phyloP scores from a whole-genome alignment of 2,113 vertebrate species.

The Sitta europaea region DNA sequence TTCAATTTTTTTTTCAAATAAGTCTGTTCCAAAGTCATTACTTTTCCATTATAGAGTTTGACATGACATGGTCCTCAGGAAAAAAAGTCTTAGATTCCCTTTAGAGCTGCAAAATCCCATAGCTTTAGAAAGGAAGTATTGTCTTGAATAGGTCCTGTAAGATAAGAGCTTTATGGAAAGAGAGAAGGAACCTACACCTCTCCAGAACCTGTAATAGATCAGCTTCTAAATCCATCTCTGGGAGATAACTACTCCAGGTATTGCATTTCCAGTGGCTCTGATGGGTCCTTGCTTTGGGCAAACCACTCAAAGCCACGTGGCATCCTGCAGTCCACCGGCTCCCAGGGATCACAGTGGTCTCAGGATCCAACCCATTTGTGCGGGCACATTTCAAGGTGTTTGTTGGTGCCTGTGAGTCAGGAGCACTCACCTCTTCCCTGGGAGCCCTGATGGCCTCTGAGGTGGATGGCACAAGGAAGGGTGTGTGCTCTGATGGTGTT shows the following conservation, averaged over 20 bases:
- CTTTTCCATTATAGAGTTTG: slow-evolving; percentile 17
- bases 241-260: neutral
- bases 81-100: neutral
- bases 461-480: neutral
- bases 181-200: neutral
- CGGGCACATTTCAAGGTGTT: fast-evolving
- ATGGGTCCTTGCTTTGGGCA: neutral
- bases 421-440: fast-evolving
- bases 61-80: neutral
- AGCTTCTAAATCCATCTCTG: neutral
- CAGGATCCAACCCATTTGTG: fast-evolving
- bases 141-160: neutral
- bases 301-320: neutral
- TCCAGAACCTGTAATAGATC: neutral
- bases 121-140: neutral
- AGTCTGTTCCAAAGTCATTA: slow-evolving; percentile 24
- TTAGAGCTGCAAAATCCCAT: neutral
- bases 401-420: fast-evolving
- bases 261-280: neutral
- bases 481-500: neutral
- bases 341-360: neutral
- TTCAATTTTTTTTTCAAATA: slow-evolving; percentile 32
- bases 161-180: neutral
- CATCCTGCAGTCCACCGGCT: fast-evolving
- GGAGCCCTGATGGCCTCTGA: fast-evolving